Percentiles rank a stretch among this genome's conserved stretches.
phyloP scores from a whole-genome alignment of 1,140 invertebrate genomes.

The Berghia stephanieae region DNA sequence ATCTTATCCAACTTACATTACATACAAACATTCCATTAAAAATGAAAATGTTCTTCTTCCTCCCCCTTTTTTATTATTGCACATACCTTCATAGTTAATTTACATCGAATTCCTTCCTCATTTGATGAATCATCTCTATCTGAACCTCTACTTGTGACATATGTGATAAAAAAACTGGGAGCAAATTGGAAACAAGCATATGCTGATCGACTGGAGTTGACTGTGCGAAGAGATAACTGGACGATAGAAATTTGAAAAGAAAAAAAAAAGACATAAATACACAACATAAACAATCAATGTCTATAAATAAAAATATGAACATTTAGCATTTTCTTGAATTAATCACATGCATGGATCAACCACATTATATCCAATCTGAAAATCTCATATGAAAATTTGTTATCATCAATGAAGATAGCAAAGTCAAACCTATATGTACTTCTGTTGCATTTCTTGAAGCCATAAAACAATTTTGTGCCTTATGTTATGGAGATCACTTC shows the following conservation, averaged over 20 bases:
- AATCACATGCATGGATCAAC: too few species aligned
- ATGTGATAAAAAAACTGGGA: constrained; percentile 80
- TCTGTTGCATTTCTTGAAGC: too few species aligned
- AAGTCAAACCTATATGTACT: too few species aligned
- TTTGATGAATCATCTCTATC: constrained; percentile 47
- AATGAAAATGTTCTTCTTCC: background rate
- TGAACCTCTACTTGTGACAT: constrained; percentile 68
- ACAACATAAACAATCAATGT: background rate
- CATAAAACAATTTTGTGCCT: too few species aligned
- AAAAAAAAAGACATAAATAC: background rate
- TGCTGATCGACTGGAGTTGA: constrained; percentile 84
- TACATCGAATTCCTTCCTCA: constrained; percentile 64
- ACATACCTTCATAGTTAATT: constrained; percentile 70
- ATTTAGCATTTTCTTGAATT: too few species aligned
- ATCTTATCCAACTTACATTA: too few species aligned
- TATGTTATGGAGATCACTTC: too few species aligned
- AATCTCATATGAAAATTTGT: too few species aligned
- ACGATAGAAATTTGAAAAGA: constrained; percentile 27
- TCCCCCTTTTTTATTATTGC: background rate
- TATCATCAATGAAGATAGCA: too few species aligned
- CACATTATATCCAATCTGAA: too few species aligned
- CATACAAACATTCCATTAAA: too few species aligned
- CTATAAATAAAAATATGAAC: background rate
- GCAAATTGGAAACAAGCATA: constrained; percentile 81
- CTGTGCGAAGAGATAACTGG: constrained; percentile 74